A percentile compares a stretch with the other conserved stretches of the same genome.
Conservation (phyloP, 1,140 invertebrate genomes). For the Diuraphis noxia region DNA sequence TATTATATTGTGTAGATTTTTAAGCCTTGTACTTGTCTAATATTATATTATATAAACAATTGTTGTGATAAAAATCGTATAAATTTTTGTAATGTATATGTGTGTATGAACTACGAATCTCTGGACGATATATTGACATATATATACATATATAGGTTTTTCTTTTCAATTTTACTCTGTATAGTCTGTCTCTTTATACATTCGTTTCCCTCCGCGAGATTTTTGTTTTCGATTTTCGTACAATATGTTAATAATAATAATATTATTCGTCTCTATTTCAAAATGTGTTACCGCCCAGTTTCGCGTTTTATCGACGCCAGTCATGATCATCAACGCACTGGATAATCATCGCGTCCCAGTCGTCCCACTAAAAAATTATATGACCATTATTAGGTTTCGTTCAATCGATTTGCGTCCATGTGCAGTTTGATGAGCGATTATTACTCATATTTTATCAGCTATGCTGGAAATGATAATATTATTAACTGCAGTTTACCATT, state of each 20-base stretch:
- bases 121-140: neutral
- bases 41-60: neutral
- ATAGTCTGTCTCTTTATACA: neutral
- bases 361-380: too few relatives aligned
- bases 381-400: neutral
- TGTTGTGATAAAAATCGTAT: slow-evolving; percentile 26
- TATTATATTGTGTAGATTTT: neutral
- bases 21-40: neutral
- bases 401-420: neutral
- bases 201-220: neutral
- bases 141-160: neutral
- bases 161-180: neutral
- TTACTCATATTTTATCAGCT: neutral
- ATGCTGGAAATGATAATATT: neutral
- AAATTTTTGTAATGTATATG: slow-evolving; percentile 7
- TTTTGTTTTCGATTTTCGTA: neutral
- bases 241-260: neutral
- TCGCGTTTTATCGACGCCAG: too few relatives aligned
- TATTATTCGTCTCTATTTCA: neutral
- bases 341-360: too few relatives aligned
- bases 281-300: neutral
- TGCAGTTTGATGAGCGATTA: neutral
- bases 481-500: neutral
- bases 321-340: too few relatives aligned
- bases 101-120: slow-evolving; percentile 12